Evolutionary conservation across 2,888 invertebrate species (phyloP).

Genomic region (Apodemia zela): DNA sequence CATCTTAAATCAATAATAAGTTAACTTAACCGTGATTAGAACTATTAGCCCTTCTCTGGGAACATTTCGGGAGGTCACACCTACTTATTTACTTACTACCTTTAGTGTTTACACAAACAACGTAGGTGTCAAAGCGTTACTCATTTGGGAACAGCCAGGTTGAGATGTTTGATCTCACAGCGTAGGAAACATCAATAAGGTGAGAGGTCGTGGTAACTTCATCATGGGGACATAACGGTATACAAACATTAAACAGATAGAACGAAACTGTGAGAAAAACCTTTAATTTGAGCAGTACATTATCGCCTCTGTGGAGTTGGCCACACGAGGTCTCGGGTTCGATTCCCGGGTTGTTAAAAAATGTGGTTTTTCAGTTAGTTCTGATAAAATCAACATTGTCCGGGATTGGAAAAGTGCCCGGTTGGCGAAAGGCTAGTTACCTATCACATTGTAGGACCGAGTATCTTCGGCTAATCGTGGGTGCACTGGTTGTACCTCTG

Average conservation of each 20-base stretch:
- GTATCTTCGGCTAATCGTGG: too few species aligned
- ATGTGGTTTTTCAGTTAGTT: too few species aligned
- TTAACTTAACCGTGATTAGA: constrained; percentile 10
- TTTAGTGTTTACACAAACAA: constrained; percentile 40
- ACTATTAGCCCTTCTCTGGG: constrained; percentile 45
- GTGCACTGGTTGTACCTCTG: too few species aligned
- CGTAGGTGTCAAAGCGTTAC: constrained; percentile 60
- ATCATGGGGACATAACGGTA: constrained; percentile 6
- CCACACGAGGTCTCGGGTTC: too few species aligned
- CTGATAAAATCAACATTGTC: too few species aligned
- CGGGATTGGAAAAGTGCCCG: too few species aligned
- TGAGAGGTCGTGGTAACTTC: constrained; percentile 29
- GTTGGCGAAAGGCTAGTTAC: too few species aligned
- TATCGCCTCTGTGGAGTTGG: too few species aligned
- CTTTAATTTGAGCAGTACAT: not conserved
- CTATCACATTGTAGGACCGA: too few species aligned
- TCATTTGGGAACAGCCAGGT: constrained; percentile 1
- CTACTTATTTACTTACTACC: constrained; percentile 45
- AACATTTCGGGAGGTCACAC: constrained; percentile 51
- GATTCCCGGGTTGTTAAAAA: too few species aligned
- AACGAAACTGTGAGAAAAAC: not conserved
- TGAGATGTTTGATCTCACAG: constrained; percentile 7
- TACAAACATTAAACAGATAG: not conserved
- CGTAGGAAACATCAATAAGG: constrained; percentile 28
- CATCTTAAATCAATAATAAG: constrained; percentile 5